Base-by-base conservation (phyloP, 2,113 vertebrate species). In the Eupsittula cactorum region DNA sequence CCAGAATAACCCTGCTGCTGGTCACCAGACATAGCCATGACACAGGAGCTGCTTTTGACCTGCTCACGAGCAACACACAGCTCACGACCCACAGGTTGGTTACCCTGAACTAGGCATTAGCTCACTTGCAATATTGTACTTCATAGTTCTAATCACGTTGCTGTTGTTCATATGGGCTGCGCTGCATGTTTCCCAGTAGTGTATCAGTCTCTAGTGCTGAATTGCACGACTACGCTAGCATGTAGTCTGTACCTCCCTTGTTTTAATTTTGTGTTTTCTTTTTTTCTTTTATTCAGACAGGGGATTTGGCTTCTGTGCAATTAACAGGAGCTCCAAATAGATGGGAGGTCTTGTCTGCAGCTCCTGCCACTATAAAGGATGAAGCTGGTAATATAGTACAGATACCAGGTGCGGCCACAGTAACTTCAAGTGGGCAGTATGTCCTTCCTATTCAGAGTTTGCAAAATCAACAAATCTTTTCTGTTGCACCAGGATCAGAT, bases 361-460 rank as follows among this genome's bases (percentile, higher is more conserved):
- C 98, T 93, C 98, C 99, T 91, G 98, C 99, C 39, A 96, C 99
- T 67, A 98, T 98, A 97, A 99, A 99, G 98, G 99, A 99, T 93
- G 99, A 99, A 97, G 98, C 98, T 95, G 99, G 98, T 97, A 98
- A 98, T 97, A 98, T 99, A 98, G 98, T 99, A 92, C 99, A 99
- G 92, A 99, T 99, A 97, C 98, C 99, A 97, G 98, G 98, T 98
- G 98, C 99, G 96, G 98, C 99, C 96, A 98, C 99, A 94, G 98
- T 99, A 96, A 99, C 99, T 88, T 99, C 99, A 83, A 99, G 99
- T 97, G 99, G 99, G 98, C 99, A 99, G 98, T 99, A 99, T 98
- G 98, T 99, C 97, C 98, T 99, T 98, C 99, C 99, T 96, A 98
- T 99, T 96, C 99, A 99, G 97, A 99, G 98, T 98, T 97, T 99